Percentiles rank a stretch among this genome's conserved stretches.
phyloP scores from a whole-genome alignment of 2,888 invertebrate species.

The Apomyelois bistriatella region DNA sequence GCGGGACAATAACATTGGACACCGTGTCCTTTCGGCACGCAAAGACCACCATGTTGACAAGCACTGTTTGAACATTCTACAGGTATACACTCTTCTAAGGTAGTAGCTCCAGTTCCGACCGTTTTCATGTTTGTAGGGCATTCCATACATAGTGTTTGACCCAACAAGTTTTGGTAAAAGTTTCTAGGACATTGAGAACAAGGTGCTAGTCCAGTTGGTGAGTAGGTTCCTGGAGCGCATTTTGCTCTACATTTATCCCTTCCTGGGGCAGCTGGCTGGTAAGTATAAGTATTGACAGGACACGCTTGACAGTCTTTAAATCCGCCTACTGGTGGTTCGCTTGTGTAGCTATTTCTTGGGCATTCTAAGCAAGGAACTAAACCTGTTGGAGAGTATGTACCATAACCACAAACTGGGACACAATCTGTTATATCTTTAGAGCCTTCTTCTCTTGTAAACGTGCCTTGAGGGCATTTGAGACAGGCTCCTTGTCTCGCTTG shows the following conservation, averaged over 20 bases:
- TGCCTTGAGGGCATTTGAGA: constrained; percentile 93
- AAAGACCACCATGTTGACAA: constrained; percentile 95
- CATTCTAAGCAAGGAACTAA: constrained; percentile 96
- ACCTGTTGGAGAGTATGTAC: constrained; percentile 96
- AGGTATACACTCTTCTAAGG: constrained; percentile 91
- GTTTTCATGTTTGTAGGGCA: constrained; percentile 96
- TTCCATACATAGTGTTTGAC: constrained; percentile 92
- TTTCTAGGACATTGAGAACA: constrained; percentile 95
- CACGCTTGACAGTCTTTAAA: constrained; percentile 97
- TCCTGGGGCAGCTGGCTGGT: constrained; percentile 93
- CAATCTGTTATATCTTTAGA: constrained; percentile 93
- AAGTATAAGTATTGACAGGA: constrained; percentile 92
- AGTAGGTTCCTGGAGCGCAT: constrained; percentile 94
- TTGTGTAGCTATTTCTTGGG: constrained; percentile 93
- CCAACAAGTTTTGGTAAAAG: constrained; percentile 92
- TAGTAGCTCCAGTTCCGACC: constrained; percentile 87
- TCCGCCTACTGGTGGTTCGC: constrained; percentile 92
- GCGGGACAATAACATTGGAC: constrained; percentile 96
- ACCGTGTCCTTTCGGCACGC: constrained; percentile 93
- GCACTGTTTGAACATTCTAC: constrained; percentile 93
- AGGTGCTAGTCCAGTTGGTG: constrained; percentile 95
- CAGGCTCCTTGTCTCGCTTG: constrained; percentile 94
- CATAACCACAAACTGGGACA: constrained; percentile 96
- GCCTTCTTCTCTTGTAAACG: constrained; percentile 94
- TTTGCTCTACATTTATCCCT: constrained; percentile 91